Percentiles rank a stretch among this genome's conserved stretches.
Evolutionary conservation across 2,888 invertebrate genomes (phyloP).

Genomic region (Tipula lateralis): DNA sequence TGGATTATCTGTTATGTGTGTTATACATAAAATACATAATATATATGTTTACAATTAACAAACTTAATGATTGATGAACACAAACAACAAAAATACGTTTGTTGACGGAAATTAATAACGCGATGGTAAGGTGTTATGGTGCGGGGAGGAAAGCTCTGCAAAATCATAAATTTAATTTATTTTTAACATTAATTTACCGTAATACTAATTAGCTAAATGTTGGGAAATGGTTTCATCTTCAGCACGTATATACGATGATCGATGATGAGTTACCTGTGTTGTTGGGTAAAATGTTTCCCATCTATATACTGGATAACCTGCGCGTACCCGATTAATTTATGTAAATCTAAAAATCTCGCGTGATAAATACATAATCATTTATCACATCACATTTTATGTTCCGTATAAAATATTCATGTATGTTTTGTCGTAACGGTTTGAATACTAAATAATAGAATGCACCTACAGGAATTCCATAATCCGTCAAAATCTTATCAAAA

Average conservation of each 20-base stretch:
- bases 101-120: constrained; percentile 5
- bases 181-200: neutral
- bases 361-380: neutral
- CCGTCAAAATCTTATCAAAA: neutral
- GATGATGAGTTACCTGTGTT: neutral
- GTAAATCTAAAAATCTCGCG: neutral
- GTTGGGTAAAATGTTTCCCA: neutral
- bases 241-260: neutral
- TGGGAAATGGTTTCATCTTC: neutral
- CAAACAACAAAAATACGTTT: neutral
- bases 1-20: neutral
- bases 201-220: neutral
- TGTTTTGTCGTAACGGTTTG: neutral
- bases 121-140: neutral
- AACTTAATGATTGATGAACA: neutral
- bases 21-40: neutral
- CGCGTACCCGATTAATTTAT: neutral
- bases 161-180: neutral
- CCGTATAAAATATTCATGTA: neutral
- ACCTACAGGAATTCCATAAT: neutral
- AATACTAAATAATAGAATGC: neutral
- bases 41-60: neutral
- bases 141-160: neutral
- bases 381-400: neutral
- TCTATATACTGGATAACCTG: neutral